Conservation (phyloP, 2,797 vertebrate genomes). For the Glyptemys insculpta region DNA sequence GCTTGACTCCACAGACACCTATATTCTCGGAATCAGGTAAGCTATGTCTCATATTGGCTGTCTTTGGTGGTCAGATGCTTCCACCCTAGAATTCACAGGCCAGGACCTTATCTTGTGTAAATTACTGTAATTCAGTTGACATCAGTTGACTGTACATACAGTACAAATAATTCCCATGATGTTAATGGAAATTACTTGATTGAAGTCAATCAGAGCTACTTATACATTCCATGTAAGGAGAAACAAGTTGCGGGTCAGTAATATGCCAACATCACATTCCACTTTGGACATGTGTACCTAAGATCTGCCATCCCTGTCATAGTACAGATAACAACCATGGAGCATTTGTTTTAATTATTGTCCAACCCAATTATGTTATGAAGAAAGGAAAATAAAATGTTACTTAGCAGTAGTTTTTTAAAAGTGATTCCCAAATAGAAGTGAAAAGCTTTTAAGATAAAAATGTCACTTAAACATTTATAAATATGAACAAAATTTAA, state of each 20-base stretch:
- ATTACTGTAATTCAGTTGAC: neutral
- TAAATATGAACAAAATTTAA: slow-evolving; percentile 46
- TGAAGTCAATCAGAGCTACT: neutral
- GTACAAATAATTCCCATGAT: slow-evolving; percentile 5
- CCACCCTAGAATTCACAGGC: neutral
- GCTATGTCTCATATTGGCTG: neutral
- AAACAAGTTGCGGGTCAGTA: slow-evolving; percentile 33
- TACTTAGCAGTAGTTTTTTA: slow-evolving; percentile 29
- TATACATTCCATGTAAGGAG: neutral
- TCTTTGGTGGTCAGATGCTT: neutral
- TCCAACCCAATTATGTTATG: neutral
- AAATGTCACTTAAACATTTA: slow-evolving; percentile 17
- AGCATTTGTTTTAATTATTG: neutral
- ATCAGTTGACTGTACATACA: neutral
- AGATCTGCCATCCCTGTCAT: slow-evolving; percentile 16
- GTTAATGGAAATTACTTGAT: neutral
- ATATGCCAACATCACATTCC: neutral
- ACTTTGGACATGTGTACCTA: neutral
- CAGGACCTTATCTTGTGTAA: neutral
- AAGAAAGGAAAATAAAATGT: neutral
- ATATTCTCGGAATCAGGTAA: neutral
- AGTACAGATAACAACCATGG: neutral
- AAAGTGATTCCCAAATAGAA: slow-evolving; percentile 25
- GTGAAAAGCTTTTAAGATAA: slow-evolving; percentile 10
- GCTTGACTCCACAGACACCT: neutral